phyloP scores from a whole-genome alignment of 2,113 vertebrate species.

The Leptodactylus fuscus region DNA sequence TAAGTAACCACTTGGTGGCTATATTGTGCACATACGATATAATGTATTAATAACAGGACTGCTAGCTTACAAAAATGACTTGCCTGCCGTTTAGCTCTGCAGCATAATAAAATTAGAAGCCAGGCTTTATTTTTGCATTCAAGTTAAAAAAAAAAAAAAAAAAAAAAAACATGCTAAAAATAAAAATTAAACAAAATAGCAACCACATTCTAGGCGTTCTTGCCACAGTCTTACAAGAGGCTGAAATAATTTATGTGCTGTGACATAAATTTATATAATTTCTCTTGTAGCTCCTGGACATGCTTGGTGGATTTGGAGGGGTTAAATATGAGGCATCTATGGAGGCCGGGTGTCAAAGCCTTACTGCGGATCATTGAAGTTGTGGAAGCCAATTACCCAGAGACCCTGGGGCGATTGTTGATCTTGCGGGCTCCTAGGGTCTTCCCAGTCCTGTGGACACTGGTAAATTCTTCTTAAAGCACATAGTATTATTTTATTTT shows the following conservation, averaged over 20 bases:
- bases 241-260: neutral
- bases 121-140: neutral
- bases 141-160: neutral
- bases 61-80: too few species aligned
- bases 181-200: too few species aligned
- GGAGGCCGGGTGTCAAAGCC: conserved; percentile 93
- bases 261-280: neutral
- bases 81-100: too few species aligned
- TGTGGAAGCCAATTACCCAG: conserved; percentile 96
- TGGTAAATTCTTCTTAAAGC: conserved; percentile 72
- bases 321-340: conserved; percentile 95
- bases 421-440: conserved; percentile 91
- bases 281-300: conserved; percentile 86
- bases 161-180: neutral
- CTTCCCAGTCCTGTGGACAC: conserved; percentile 94
- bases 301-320: conserved; percentile 96
- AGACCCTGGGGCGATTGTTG: conserved; percentile 90
- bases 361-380: conserved; percentile 95
- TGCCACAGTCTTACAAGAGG: neutral
- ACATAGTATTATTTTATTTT: neutral
- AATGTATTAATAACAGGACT: neutral
- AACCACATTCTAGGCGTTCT: neutral
- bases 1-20: neutral
- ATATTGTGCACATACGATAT: neutral
- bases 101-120: neutral